Conservation (phyloP, 2,888 invertebrate genomes). For the Trisateles emortualis region DNA sequence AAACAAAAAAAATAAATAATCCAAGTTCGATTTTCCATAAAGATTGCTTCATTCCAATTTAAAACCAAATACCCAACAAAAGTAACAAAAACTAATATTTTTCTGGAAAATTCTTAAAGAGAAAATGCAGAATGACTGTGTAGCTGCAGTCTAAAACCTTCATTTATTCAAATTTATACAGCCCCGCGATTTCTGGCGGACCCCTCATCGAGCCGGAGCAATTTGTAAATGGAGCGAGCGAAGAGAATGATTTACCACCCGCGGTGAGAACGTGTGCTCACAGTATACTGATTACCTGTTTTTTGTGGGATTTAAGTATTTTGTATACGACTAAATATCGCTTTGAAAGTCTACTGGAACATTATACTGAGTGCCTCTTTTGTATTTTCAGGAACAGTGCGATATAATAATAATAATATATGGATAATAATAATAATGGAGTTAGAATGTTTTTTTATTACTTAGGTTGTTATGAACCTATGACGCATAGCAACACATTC, state of each 20-base stretch:
- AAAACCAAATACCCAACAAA: conserved; percentile 6
- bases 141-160: conserved; percentile 53
- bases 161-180: conserved; percentile 81
- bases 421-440: too few relatives aligned
- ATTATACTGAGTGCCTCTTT: conserved; percentile 10
- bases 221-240: conserved; percentile 80
- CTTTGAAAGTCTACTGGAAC: neutral
- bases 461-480: too few relatives aligned
- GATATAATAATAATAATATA: too few relatives aligned
- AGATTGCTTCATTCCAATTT: neutral
- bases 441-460: too few relatives aligned
- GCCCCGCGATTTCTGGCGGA: conserved; percentile 65
- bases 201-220: conserved; percentile 70
- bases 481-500: too few relatives aligned
- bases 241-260: conserved; percentile 62
- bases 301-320: conserved; percentile 30
- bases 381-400: neutral
- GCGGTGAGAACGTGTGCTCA: conserved; percentile 45
- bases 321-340: conserved; percentile 33
- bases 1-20: too few relatives aligned
- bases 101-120: conserved; percentile 27
- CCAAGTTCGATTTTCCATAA: neutral
- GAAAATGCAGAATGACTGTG: conserved; percentile 57
- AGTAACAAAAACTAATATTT: conserved; percentile 8
- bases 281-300: conserved; percentile 25